Conservation (phyloP, 2,888 invertebrate species). For the Cordylochernes scorpioides region DNA sequence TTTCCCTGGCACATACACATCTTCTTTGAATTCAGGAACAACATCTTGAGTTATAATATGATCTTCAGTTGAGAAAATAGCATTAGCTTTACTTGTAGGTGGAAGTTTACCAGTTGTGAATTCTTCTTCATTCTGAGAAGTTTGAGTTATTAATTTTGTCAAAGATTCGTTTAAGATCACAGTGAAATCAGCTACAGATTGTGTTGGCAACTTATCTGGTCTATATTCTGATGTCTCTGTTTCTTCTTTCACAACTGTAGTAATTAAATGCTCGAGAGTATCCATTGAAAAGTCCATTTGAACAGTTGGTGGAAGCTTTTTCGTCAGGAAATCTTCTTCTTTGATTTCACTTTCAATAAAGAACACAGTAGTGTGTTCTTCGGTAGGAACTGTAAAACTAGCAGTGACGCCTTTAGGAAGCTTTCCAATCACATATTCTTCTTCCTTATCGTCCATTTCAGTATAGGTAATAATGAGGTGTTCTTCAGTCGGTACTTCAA, state of each 20-base stretch:
- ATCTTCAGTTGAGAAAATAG: constrained; percentile 9
- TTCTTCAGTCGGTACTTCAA: constrained; percentile 7
- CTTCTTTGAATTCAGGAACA: constrained; percentile 11
- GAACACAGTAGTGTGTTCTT: constrained; percentile 12
- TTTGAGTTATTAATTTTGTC: no score
- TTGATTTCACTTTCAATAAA: constrained; percentile 7
- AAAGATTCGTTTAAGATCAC: no score
- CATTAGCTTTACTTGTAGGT: constrained; percentile 7
- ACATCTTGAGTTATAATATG: constrained; percentile 12
- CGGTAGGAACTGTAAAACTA: constrained; percentile 8
- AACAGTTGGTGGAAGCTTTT: constrained; percentile 3
- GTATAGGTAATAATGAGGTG: constrained; percentile 10
- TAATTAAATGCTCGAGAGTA: constrained; percentile 7
- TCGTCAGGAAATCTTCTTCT: constrained; percentile 10
- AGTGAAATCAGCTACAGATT: constrained; percentile 5
- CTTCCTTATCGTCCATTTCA: constrained; percentile 9
- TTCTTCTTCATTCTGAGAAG: constrained; percentile 10
- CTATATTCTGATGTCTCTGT: constrained; percentile 9
- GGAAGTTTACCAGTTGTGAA: constrained; percentile 8
- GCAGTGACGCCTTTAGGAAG: constrained; percentile 5
- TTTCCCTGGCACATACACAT: constrained; percentile 6
- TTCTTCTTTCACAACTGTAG: no score
- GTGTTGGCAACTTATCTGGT: constrained; percentile 5
- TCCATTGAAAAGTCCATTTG: constrained; percentile 6
- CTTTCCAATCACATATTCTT: constrained; percentile 4